phyloP scores from a whole-genome alignment of 30 jellyfish, hydroid and myxozoan genomes.

The Aurelia sp. region DNA sequence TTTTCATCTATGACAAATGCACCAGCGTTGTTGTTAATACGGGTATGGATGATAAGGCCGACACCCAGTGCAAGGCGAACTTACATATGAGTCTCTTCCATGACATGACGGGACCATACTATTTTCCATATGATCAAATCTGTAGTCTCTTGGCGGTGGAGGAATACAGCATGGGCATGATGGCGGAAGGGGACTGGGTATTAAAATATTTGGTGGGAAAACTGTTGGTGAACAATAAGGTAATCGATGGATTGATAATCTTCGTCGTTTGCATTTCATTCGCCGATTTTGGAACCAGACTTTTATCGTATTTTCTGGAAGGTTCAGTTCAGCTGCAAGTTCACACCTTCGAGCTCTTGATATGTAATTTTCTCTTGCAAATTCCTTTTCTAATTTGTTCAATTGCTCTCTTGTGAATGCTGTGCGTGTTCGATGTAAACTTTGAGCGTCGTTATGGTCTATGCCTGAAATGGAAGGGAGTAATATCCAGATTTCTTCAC shows the following conservation, averaged over 20 bases:
- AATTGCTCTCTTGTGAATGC: slow-evolving; percentile 92
- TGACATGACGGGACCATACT: slow-evolving; percentile 39
- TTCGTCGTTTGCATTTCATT: slow-evolving; percentile 83
- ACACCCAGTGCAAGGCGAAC: slow-evolving; percentile 60
- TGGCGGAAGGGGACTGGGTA: slow-evolving; percentile 61
- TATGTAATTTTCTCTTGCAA: slow-evolving; percentile 80
- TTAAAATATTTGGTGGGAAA: slow-evolving; percentile 59
- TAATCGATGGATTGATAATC: slow-evolving; percentile 70
- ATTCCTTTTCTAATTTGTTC: slow-evolving; percentile 83
- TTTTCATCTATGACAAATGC: too few relatives aligned
- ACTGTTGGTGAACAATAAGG: slow-evolving; percentile 71
- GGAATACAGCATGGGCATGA: slow-evolving; percentile 79
- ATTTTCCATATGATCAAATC: slow-evolving; percentile 57
- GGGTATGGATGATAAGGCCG: slow-evolving; percentile 73
- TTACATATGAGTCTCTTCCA: slow-evolving; percentile 27
- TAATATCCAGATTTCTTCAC: too few relatives aligned
- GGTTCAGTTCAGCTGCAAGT: slow-evolving; percentile 79
- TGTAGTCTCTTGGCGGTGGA: slow-evolving; percentile 74
- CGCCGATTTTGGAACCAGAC: slow-evolving; percentile 92
- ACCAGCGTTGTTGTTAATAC: background rate
- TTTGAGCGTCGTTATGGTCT: slow-evolving; percentile 66
- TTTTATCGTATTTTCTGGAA: slow-evolving; percentile 88
- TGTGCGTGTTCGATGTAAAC: slow-evolving; percentile 87
- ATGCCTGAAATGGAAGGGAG: slow-evolving; percentile 23
- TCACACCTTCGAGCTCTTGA: slow-evolving; percentile 89